Evolutionary conservation across 2,797 vertebrate genomes (phyloP), one percentile per base, ranked within the genome.

Genomic region (Tadarida brasiliensis): DNA sequence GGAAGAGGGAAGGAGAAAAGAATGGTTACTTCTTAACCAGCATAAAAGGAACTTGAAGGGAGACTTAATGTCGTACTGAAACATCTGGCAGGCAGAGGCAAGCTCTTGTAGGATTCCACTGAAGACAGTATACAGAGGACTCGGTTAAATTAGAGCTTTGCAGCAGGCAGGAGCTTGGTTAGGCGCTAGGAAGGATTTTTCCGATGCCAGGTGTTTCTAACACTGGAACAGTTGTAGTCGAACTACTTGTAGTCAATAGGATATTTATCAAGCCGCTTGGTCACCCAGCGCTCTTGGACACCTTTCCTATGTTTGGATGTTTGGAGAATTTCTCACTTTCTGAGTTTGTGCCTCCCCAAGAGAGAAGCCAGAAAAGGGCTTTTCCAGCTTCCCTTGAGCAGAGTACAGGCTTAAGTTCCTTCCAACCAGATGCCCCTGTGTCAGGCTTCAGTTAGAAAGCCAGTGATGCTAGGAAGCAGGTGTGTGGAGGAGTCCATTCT

Each of bases 131-230:
- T 54, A 85, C 3, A 11, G 16, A 68, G 30, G 19, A 59, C 16
- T 85, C 54, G 30, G 65, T 67, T 71, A 44, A 78, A 81, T n/a
- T 70, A n/a, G 49, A 68, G 20, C 22, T 44, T 57, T 78, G 35
- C 2, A 47, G 70, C 49, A 68, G 57, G 35, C 33, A 4, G 3
- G 35, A 19, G 39, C n/a, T 81, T 82, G 11, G 47, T 85, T 85
- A 95, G 26, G 30, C 24, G 57, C 51, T 74, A 84, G 59, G 61
- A 81, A 94, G 51, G 28, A 83, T 67, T 92, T 97, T 30, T 94
- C 63, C 39, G 30, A 39, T 70, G 33, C 6, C 49, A 87, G 88
- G 49, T 6, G 11, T 92, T 90, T 93, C n/a, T 83, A 91, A 77
- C n/a, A 22, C 35, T 82, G 14, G 44, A 35, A 73, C 28, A 76